Evolutionary conservation across 2,888 invertebrate genomes (phyloP).

Genomic region (Archips xylosteana): DNA sequence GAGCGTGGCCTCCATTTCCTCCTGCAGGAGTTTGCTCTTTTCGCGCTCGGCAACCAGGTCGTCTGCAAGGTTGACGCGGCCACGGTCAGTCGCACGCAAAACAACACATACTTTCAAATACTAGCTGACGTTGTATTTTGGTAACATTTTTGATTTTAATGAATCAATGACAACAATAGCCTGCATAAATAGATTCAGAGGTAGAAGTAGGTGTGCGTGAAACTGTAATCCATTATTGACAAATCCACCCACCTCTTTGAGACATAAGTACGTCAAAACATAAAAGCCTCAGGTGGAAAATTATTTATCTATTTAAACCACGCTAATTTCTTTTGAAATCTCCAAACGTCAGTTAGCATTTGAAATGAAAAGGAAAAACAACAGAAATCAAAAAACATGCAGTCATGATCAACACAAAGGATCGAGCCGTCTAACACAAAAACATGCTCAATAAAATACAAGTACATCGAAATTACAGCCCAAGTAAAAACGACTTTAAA

Average conservation of each 20-base stretch:
- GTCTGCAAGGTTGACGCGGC: slow-evolving; percentile 90
- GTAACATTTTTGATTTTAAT: neutral
- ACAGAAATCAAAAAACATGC: slow-evolving; percentile 77
- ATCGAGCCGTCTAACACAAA: slow-evolving; percentile 76
- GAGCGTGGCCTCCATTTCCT: slow-evolving; percentile 99
- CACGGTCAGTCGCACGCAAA: slow-evolving; percentile 78
- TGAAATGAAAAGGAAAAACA: slow-evolving; percentile 70
- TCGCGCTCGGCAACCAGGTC: slow-evolving; percentile 97
- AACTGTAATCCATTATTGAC: no score
- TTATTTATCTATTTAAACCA: no score
- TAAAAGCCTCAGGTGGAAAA: no score
- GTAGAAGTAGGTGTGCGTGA: no score
- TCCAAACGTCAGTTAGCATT: slow-evolving; percentile 48
- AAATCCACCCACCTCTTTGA: no score
- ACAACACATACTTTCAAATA: slow-evolving; percentile 59
- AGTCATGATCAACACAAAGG: slow-evolving; percentile 62
- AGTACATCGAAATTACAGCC: slow-evolving; percentile 44
- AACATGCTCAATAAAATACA: slow-evolving; percentile 72
- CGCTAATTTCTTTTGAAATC: no score
- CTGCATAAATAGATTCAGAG: no score
- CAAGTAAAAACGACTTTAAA: slow-evolving; percentile 30
- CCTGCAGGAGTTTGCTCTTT: slow-evolving; percentile 98
- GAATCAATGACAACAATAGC: neutral
- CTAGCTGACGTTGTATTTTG: slow-evolving; percentile 9
- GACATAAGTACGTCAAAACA: no score